phyloP scores from a whole-genome alignment of 1,140 invertebrate genomes.

The Stratiolaelaps scimitus region DNA sequence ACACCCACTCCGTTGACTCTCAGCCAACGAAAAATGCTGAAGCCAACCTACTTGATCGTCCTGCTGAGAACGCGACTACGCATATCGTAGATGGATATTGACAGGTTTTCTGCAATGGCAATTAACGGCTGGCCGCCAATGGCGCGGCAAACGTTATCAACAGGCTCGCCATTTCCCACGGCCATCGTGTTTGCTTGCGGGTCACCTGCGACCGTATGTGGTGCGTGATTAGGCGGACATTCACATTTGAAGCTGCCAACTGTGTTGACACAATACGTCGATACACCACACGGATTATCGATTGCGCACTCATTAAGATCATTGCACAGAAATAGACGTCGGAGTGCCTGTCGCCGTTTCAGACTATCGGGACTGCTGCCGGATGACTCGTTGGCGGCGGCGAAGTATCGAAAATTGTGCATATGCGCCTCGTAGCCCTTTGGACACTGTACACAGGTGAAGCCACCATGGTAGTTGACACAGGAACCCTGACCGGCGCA shows the following conservation, averaged over 20 bases:
- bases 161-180: too few relatives aligned
- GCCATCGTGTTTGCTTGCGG: too few relatives aligned
- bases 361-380: too few relatives aligned
- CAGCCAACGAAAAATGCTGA: too few relatives aligned
- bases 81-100: conserved; percentile 1
- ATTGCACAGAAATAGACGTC: background rate
- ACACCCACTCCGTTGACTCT: too few relatives aligned
- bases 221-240: conserved; percentile 5
- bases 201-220: background rate
- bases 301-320: conserved; percentile 17
- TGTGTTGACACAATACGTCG: background rate
- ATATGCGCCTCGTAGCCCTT: conserved; percentile 22
- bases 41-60: conserved; percentile 2
- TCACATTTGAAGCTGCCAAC: background rate
- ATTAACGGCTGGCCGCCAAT: background rate
- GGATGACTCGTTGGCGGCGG: background rate
- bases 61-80: background rate
- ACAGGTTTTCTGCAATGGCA: conserved; percentile 6
- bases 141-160: background rate
- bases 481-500: background rate
- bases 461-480: conserved; percentile 7
- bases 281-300: background rate
- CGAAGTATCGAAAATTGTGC: background rate
- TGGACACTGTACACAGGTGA: background rate
- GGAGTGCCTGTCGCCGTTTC: background rate